These are phyloP conservation scores for Temnothorax nylanderi DNA, from an alignment of 1,140 invertebrate genomes.

Conservation along the genomic window DNA sequence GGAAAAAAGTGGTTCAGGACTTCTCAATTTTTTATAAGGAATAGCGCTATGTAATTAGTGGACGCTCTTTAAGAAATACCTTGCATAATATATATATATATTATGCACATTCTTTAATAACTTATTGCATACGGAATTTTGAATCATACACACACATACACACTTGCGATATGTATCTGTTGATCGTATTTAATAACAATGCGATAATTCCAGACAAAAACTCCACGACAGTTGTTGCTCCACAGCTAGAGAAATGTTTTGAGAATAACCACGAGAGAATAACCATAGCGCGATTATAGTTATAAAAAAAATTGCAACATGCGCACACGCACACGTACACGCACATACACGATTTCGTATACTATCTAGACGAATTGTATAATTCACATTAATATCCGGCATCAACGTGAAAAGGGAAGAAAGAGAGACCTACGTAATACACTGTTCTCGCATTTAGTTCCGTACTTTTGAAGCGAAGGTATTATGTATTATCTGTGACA, in stretches of 20 bases:
- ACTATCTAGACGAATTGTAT: constrained; percentile 44
- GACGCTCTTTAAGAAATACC: too few relatives aligned
- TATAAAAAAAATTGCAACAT: constrained; percentile 27
- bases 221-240: constrained; percentile 66
- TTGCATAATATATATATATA: background rate
- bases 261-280: constrained; percentile 47
- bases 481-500: constrained; percentile 31
- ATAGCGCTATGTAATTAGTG: too few relatives aligned
- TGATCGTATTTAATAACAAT: constrained; percentile 66
- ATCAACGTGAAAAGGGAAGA: constrained; percentile 7
- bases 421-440: background rate
- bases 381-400: constrained; percentile 55
- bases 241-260: constrained; percentile 61
- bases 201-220: constrained; percentile 68
- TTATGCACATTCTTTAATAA: constrained; percentile 32
- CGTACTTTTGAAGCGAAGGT: constrained; percentile 33
- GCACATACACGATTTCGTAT: constrained; percentile 42
- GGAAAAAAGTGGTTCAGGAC: too few relatives aligned
- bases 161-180: constrained; percentile 68
- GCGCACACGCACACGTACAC: constrained; percentile 3
- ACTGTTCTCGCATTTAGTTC: constrained; percentile 5
- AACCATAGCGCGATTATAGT: constrained; percentile 43
- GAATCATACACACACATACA: constrained; percentile 39
- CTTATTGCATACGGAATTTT: constrained; percentile 61
- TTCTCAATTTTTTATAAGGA: too few relatives aligned